Evolutionary conservation across 2,797 vertebrate genomes (phyloP), one percentile per base, ranked within the genome.

Genomic region (Meda fulgida): DNA sequence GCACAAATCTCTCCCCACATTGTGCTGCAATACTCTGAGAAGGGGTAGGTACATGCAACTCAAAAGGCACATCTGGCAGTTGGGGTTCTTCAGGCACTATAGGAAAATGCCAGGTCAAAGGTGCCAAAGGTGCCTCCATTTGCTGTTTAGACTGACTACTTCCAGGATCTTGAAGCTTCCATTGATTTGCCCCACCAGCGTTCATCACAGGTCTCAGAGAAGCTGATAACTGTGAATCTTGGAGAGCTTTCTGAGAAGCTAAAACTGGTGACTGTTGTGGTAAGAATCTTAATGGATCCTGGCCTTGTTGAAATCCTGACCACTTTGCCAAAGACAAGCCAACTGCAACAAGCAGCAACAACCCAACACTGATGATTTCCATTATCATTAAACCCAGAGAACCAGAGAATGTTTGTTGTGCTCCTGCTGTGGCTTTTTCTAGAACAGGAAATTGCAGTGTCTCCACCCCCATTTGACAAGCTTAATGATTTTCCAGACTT

Each of bases 41-140:
- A 80, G 91, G 2, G n/a, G 90, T 80, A 1, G 92, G 93, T 8
- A 75, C 0, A 38, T 53, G 87, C 63, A 53, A 13, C 77, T 89
- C 70, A 26, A 92, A 87, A 7, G 65, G 18, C 14, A 88, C 88
- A 0, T 40, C 63, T 0, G 72, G 29, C 21, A 36, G 14, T 5
- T 34, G 1, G 0, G 87, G 80, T n/a, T 85, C 38, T 19, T 26
- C 7, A 18, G 92, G 91, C 10, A 76, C 78, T 34, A 1, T 1
- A 23, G 94, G 94, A 81, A 89, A 95, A 18, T 0, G 38, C 94
- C 94, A 94, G 1, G 67, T 38, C 40, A 70, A 19, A 40, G 78
- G 76, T 34, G 0, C 70, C 10, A 93, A 48, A 3, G 90, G 84
- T 70, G 36, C 72, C 34, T 92, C 90, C 85, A 91, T 89, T 6